Conservation (phyloP, 2,113 vertebrate species). For the Macquaria ambigua region DNA sequence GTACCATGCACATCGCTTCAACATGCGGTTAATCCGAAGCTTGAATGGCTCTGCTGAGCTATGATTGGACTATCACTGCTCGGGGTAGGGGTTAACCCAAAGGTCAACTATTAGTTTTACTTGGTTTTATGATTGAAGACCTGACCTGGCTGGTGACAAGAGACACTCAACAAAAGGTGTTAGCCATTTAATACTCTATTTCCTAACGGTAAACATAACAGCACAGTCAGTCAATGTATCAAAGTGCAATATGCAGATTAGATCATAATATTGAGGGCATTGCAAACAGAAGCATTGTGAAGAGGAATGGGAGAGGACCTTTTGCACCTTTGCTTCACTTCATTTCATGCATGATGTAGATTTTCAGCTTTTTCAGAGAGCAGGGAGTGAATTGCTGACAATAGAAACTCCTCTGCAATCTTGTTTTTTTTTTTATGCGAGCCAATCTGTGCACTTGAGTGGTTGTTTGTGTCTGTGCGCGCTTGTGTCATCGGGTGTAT, state of each 20-base stretch:
- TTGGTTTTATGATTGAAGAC: background rate
- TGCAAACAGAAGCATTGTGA: slow-evolving; percentile 22
- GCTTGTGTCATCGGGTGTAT: background rate
- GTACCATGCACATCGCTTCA: background rate
- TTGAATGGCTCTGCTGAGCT: background rate
- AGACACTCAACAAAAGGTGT: slow-evolving; percentile 6
- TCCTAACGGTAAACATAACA: slow-evolving; percentile 14
- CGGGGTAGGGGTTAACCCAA: background rate
- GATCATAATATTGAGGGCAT: slow-evolving; percentile 39
- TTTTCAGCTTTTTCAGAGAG: slow-evolving; percentile 29
- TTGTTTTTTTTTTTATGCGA: background rate
- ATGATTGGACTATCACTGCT: background rate
- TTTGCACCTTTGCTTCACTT: slow-evolving; percentile 40
- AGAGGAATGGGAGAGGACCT: slow-evolving; percentile 41
- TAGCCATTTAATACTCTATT: background rate
- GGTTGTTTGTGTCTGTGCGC: slow-evolving; percentile 1
- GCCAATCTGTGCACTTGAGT: background rate
- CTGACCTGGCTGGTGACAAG: background rate
- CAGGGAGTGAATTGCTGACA: slow-evolving; percentile 34
- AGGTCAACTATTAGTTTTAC: too few relatives aligned
- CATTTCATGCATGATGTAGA: slow-evolving; percentile 34
- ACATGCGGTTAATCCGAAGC: background rate
- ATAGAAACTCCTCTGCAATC: slow-evolving; percentile 11
- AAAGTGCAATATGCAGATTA: slow-evolving; percentile 40
- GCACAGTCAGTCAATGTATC: slow-evolving; percentile 10